Evolutionary conservation across 2,797 vertebrate species (phyloP).

Genomic region (Balearica regulorum): DNA sequence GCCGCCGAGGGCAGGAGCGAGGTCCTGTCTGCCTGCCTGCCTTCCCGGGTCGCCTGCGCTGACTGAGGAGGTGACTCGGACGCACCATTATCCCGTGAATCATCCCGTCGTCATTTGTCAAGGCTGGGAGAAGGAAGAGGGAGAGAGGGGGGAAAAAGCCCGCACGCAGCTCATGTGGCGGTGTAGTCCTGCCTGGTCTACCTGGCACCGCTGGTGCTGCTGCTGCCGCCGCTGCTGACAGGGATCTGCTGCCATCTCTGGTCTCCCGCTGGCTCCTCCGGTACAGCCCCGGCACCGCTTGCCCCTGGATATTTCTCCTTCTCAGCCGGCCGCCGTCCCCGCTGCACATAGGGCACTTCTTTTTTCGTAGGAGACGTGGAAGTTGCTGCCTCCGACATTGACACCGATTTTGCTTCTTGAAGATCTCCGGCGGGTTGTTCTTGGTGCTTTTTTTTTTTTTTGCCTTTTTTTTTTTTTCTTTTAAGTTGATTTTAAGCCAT

Average conservation of each 20-base stretch:
- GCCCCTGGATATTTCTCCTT: slow-evolving; percentile 10
- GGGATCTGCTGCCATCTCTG: slow-evolving; percentile 55
- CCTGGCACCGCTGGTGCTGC: slow-evolving; percentile 69
- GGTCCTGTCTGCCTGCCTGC: neutral
- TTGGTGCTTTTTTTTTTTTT: neutral
- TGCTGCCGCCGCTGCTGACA: slow-evolving; percentile 3
- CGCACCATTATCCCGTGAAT: slow-evolving; percentile 73
- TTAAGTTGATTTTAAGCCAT: neutral
- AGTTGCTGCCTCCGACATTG: neutral
- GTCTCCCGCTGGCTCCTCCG: slow-evolving; percentile 40
- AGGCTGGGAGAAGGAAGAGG: slow-evolving; percentile 47
- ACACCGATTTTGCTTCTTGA: neutral
- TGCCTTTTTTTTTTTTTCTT: neutral
- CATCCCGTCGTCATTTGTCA: slow-evolving; percentile 66
- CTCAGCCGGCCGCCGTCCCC: neutral
- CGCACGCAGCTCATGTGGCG: slow-evolving; percentile 70
- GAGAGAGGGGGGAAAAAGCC: slow-evolving; percentile 44
- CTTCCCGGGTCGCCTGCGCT: neutral
- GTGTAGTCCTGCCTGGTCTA: slow-evolving; percentile 63
- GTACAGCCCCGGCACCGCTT: neutral
- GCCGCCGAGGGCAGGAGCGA: slow-evolving; percentile 4
- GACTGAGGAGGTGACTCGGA: slow-evolving; percentile 70
- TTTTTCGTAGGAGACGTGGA: neutral
- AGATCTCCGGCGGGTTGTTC: neutral
- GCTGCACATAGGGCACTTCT: neutral